Percentiles rank a stretch among this genome's conserved stretches.
These are phyloP conservation scores for Callipepla californica DNA, from an alignment of 2,113 vertebrate genomes.

Conservation along the genomic window DNA sequence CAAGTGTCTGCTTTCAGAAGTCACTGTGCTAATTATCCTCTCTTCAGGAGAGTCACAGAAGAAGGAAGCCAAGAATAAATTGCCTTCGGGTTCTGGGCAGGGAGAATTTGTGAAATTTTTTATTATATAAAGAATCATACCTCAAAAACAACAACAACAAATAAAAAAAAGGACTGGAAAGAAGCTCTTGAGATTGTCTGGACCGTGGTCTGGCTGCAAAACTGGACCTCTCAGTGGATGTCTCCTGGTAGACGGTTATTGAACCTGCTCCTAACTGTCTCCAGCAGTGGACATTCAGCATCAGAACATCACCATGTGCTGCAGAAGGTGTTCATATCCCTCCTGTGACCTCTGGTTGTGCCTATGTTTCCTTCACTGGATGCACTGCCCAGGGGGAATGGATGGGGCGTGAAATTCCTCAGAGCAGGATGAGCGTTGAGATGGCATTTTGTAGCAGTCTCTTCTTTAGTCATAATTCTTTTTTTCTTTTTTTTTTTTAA, in stretches of 20 bases:
- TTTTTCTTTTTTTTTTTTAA: neutral
- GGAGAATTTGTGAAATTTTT: neutral
- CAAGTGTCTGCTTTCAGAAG: neutral
- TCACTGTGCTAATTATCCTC: neutral
- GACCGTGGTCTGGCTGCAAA: neutral
- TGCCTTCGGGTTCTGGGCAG: neutral
- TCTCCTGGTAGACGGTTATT: neutral
- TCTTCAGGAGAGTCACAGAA: neutral
- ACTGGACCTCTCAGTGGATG: neutral
- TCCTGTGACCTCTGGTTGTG: rapidly evolving
- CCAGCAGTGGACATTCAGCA: neutral
- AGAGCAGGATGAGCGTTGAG: neutral
- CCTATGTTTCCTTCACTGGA: neutral
- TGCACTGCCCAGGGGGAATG: neutral
- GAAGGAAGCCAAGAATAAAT: neutral
- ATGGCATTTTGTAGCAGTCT: neutral
- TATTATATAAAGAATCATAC: neutral
- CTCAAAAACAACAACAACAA: neutral
- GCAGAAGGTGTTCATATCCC: neutral
- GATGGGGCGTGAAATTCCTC: neutral
- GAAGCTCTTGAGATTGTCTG: neutral
- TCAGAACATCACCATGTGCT: neutral
- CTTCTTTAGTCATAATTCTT: neutral
- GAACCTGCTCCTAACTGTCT: neutral
- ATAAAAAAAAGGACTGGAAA: neutral